These are phyloP conservation scores for Oikopleura vanhoeffeni DNA, from an alignment of 23 tunicate genomes.

Conservation along the genomic window DNA sequence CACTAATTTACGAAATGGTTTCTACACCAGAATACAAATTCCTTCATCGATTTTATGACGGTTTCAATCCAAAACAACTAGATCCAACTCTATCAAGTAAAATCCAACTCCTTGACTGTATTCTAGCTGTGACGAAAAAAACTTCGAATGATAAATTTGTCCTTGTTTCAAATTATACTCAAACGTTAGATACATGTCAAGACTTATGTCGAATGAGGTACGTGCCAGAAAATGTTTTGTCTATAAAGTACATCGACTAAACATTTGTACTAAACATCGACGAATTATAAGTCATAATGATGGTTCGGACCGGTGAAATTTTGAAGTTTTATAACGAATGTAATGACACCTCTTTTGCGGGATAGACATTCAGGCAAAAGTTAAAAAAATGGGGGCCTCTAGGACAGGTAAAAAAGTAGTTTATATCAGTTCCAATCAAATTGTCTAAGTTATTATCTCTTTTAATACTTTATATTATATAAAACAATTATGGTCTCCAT, in stretches of 20 bases:
- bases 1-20: slow-evolving; percentile 24
- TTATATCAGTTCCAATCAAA: too few species aligned
- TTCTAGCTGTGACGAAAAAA: slow-evolving; percentile 47
- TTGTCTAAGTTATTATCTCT: too few species aligned
- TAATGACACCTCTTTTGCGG: too few species aligned
- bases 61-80: neutral
- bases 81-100: slow-evolving; percentile 79
- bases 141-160: slow-evolving; percentile 55
- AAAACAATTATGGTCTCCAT: too few species aligned
- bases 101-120: slow-evolving; percentile 45
- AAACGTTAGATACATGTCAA: slow-evolving; percentile 74
- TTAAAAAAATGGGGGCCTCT: neutral
- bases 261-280: neutral
- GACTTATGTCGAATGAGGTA: slow-evolving; percentile 40
- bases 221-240: slow-evolving; percentile 39
- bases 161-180: slow-evolving; percentile 88
- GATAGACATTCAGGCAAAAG: neutral
- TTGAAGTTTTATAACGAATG: too few species aligned
- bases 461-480: too few species aligned
- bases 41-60: neutral
- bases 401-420: too few species aligned
- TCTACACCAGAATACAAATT: neutral
- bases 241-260: neutral
- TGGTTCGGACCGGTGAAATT: too few species aligned
- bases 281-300: neutral